Conservation (phyloP, 2,888 invertebrate species). For the Andricus curvator region DNA sequence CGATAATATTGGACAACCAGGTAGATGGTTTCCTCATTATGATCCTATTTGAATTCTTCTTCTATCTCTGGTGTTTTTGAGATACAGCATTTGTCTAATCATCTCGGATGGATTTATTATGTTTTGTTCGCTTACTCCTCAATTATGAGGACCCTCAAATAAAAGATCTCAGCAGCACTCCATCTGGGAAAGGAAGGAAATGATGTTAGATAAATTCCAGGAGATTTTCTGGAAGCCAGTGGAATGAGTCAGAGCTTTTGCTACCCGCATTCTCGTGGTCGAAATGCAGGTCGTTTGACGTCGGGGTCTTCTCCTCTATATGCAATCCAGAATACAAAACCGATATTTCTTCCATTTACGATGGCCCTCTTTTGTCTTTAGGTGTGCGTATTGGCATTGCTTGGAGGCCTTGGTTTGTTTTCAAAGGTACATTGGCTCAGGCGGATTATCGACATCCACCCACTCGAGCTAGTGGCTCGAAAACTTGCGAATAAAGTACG, state of each 20-base stretch:
- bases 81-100: too few relatives aligned
- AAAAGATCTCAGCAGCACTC: not conserved
- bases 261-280: not conserved
- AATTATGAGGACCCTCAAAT: not conserved
- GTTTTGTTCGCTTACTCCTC: too few relatives aligned
- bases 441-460: conserved; percentile 37
- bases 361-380: conserved; percentile 4
- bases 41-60: too few relatives aligned
- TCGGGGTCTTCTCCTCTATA: not conserved
- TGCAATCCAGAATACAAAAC: not conserved
- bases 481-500: conserved; percentile 1
- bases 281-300: not conserved
- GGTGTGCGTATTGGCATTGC: conserved; percentile 7
- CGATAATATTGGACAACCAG: too few relatives aligned
- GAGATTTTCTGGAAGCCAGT: not conserved
- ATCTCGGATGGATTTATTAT: too few relatives aligned
- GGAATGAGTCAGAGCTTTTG: not conserved
- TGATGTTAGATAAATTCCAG: not conserved
- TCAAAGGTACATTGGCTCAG: not conserved
- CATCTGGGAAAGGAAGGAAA: not conserved
- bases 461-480: conserved; percentile 21
- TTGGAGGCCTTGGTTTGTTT: conserved; percentile 2
- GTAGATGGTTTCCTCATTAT: too few relatives aligned
- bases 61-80: too few relatives aligned
- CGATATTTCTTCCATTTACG: not conserved